Evolutionary conservation across 2,888 invertebrate genomes (phyloP), one percentile per base, ranked within the genome.

Genomic region (Eupithecia centaureata): DNA sequence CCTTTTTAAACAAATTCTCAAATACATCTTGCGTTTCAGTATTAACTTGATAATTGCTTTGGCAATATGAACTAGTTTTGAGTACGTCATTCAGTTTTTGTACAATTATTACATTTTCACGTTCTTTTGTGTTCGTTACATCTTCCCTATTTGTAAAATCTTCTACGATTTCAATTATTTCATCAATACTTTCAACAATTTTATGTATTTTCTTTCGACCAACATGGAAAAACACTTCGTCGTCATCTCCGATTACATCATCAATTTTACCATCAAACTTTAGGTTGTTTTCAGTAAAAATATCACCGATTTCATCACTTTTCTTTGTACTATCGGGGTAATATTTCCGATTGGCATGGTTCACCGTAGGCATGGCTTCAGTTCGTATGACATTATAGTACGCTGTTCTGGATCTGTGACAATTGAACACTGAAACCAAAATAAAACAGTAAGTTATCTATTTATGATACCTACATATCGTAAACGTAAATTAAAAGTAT

Each of bases 321-420:
- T 78, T 65, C 67, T 76, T 27, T 47, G 28, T 10, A 32, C 18
- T 61, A 33, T 63, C 64, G 61, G 68, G 70, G 65, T 71, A 66
- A 73, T 69, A 74, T 76, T 78, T 80, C 80, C 71, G 76, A 18
- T 10, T 3, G 73, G 63, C 79, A 78, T 81, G 74, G 72, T 82
- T 90, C 91, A 91, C 91, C 89, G 86, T 75, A 83, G 88, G 87
- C 92, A 92, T 92, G 82, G 84, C 86, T 85, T 83, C 0, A 3
- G 25, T 75, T 65, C 42, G 54, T 57, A 66, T 82, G 88, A 89
- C 92, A 91, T 91, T 60, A 88, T 80, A 88, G 87, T 74, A 81
- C 77, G 82, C 73, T 81, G 78, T 76, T 13, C 15, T 30, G 5
- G 59, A 73, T 81, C 22, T 22, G 56, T 7, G 38, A 58, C 18